Percentiles rank a stretch among this genome's conserved stretches.
These are phyloP conservation scores for Orthonevra nobilis DNA, from an alignment of 2,888 invertebrate species.

Conservation along the genomic window DNA sequence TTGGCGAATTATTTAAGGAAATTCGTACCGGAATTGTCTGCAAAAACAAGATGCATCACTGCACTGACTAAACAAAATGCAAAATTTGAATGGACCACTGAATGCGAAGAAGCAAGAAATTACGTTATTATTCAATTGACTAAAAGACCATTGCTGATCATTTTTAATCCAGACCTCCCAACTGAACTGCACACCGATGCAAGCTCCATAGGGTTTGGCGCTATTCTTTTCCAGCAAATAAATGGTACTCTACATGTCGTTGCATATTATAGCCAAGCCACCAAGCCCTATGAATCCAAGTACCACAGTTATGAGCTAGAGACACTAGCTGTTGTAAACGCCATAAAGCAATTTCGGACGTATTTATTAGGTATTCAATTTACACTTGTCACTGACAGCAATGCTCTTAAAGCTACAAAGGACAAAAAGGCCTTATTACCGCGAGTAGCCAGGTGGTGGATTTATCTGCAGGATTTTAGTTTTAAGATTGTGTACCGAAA, in stretches of 20 bases:
- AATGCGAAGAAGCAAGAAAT: constrained; percentile 3
- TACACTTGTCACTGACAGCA: constrained; percentile 16
- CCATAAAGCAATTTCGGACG: constrained; percentile 5
- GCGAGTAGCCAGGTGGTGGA: constrained; percentile 48
- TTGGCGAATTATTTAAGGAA: constrained; percentile 37
- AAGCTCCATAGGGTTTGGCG: constrained; percentile 26
- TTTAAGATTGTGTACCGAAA: constrained; percentile 34
- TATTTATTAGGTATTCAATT: constrained; percentile 23
- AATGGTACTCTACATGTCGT: constrained; percentile 25
- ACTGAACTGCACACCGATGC: constrained; percentile 53
- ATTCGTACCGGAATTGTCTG: constrained; percentile 26
- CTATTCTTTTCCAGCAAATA: constrained; percentile 35
- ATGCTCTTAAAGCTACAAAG: constrained; percentile 9
- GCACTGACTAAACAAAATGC: neutral
- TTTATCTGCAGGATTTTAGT: constrained; percentile 38
- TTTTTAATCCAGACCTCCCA: constrained; percentile 14
- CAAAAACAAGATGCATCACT: constrained; percentile 11
- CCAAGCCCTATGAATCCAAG: constrained; percentile 16
- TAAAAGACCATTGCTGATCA: constrained; percentile 19
- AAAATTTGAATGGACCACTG: constrained; percentile 1
- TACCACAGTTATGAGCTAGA: constrained; percentile 33
- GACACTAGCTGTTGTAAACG: constrained; percentile 8
- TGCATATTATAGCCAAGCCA: constrained; percentile 42
- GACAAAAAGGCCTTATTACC: constrained; percentile 33
- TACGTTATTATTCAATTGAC: constrained; percentile 10